phyloP scores from a whole-genome alignment of 1,140 invertebrate species.

The Pseudomyrmex pallidus region DNA sequence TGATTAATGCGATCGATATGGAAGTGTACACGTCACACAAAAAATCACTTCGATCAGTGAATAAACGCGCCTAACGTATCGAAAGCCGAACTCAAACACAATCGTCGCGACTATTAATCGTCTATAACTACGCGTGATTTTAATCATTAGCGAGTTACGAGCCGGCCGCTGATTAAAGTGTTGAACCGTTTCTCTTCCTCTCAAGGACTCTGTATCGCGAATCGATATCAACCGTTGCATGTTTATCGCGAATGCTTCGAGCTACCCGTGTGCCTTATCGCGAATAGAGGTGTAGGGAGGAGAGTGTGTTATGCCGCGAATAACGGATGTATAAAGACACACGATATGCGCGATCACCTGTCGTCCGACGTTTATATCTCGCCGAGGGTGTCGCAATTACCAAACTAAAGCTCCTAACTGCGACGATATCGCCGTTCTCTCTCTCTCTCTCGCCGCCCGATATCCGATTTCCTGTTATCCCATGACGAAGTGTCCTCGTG shows the following conservation, averaged over 20 bases:
- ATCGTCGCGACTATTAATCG: neutral
- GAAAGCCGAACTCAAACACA: neutral
- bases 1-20: constrained; percentile 30
- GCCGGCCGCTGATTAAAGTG: neutral
- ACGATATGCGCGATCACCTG: constrained; percentile 78
- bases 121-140: constrained; percentile 9
- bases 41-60: constrained; percentile 2
- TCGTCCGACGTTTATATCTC: constrained; percentile 55
- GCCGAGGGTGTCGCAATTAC: constrained; percentile 73
- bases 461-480: constrained; percentile 78
- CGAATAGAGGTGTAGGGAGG: constrained; percentile 5
- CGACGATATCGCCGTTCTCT: constrained; percentile 30
- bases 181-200: constrained; percentile 9
- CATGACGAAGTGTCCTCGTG: constrained; percentile 27
- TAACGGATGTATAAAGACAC: constrained; percentile 78
- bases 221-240: constrained; percentile 38
- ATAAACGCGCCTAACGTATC: neutral
- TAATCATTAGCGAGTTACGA: constrained; percentile 3
- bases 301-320: constrained; percentile 68
- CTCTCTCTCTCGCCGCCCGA: constrained; percentile 10
- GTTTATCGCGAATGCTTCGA: neutral
- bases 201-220: constrained; percentile 42
- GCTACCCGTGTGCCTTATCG: constrained; percentile 12
- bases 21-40: neutral
- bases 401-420: constrained; percentile 67